Evolutionary conservation across 2,113 vertebrate genomes (phyloP).

Genomic region (Herpetotheres cachinnans): DNA sequence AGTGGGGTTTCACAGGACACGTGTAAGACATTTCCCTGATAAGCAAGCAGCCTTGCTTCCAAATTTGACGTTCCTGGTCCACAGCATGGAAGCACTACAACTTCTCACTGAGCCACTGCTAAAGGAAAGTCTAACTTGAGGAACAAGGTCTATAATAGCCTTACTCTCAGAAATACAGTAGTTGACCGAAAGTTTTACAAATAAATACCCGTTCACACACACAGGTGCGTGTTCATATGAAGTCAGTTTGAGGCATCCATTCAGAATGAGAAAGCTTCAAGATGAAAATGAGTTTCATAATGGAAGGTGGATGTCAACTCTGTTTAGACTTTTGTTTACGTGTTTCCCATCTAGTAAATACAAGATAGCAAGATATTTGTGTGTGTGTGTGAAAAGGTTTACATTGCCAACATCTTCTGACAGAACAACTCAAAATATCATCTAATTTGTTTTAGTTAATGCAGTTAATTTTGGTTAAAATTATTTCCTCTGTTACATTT

Average conservation of each 20-base stretch:
- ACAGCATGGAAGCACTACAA: not conserved
- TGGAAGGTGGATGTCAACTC: not conserved
- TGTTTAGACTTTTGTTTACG: not conserved
- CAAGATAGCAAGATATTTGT: not conserved
- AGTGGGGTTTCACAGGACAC: accelerated
- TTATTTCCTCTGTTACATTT: not conserved
- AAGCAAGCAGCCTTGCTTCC: not conserved
- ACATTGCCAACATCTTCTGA: not conserved
- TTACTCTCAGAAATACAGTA: not conserved
- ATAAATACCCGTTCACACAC: not conserved
- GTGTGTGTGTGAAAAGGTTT: not conserved
- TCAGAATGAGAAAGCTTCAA: not conserved
- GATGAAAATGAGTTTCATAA: not conserved
- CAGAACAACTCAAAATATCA: not conserved
- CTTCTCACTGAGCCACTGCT: not conserved
- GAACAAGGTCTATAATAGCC: not conserved
- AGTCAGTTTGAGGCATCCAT: not conserved
- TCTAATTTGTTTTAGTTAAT: not conserved
- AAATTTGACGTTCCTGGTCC: not conserved
- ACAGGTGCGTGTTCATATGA: not conserved
- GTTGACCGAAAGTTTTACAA: not conserved
- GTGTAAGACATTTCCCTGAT: not conserved
- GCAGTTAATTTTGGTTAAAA: not conserved
- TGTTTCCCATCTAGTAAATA: not conserved
- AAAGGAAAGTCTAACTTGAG: not conserved